These are phyloP conservation scores for Sitobion miscanthi DNA, from an alignment of 1,140 invertebrate species.

Conservation along the genomic window DNA sequence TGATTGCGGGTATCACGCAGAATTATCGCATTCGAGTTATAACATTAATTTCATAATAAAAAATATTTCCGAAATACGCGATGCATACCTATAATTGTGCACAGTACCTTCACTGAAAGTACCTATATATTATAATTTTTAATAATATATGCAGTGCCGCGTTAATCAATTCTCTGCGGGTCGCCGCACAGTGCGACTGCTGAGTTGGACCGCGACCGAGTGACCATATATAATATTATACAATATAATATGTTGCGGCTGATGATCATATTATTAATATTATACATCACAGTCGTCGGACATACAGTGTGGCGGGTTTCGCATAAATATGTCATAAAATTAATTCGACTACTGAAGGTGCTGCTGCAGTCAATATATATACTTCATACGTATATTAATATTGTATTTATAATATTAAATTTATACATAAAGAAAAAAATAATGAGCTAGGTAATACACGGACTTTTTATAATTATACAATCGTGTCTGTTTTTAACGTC, in stretches of 20 bases:
- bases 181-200: not conserved
- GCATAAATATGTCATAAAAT: slow-evolving; percentile 13
- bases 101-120: not conserved
- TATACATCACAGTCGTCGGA: not conserved
- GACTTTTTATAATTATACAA: not conserved
- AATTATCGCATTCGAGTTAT: not conserved
- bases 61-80: not conserved
- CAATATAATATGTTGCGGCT: not conserved
- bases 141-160: not conserved
- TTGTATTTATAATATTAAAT: not conserved
- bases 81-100: too few species aligned
- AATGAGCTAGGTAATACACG: not conserved
- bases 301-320: not conserved
- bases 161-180: not conserved
- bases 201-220: not conserved
- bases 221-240: not conserved
- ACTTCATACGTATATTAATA: not conserved
- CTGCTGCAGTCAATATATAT: not conserved
- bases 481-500: not conserved
- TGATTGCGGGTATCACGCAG: not conserved
- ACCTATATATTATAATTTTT: not conserved
- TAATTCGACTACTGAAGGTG: slow-evolving; percentile 1
- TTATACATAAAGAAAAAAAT: not conserved
- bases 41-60: not conserved
- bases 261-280: not conserved